Percentiles rank a stretch among this genome's conserved stretches.
These are phyloP conservation scores for Cephonodes hylas DNA, from an alignment of 2,888 invertebrate species.

Conservation along the genomic window DNA sequence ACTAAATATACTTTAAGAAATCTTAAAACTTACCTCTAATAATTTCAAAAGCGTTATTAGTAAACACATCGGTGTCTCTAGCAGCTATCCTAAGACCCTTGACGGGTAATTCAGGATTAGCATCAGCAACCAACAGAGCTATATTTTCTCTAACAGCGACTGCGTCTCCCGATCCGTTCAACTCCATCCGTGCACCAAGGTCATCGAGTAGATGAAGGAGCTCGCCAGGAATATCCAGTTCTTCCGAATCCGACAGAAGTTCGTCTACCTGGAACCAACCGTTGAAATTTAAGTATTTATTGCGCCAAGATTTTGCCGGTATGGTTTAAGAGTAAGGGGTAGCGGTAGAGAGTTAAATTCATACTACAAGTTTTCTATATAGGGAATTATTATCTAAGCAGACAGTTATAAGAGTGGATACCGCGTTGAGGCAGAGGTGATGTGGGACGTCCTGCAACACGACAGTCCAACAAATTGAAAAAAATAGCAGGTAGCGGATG, in stretches of 20 bases:
- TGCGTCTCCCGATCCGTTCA: conserved; percentile 46
- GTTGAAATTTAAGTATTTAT: too few species aligned
- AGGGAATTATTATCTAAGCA: too few species aligned
- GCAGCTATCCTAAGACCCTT: conserved; percentile 57
- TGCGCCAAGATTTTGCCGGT: too few species aligned
- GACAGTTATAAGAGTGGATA: too few species aligned
- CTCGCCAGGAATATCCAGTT: conserved; percentile 53
- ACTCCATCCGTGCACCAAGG: conserved; percentile 51
- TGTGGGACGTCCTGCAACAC: too few species aligned
- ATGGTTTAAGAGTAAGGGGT: too few species aligned
- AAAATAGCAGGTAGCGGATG: too few species aligned
- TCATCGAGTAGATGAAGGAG: conserved; percentile 59
- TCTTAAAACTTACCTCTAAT: conserved; percentile 45
- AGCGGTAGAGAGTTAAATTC: too few species aligned
- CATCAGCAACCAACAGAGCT: conserved; percentile 61
- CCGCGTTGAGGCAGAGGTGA: too few species aligned
- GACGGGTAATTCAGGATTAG: conserved; percentile 49
- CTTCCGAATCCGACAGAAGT: conserved; percentile 45
- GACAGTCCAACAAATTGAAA: too few species aligned
- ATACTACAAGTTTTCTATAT: too few species aligned
- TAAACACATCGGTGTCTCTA: conserved; percentile 44
- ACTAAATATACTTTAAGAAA: too few species aligned
- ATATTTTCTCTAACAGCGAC: conserved; percentile 54
- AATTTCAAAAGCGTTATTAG: conserved; percentile 53
- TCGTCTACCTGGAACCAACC: conserved; percentile 63